Conservation (phyloP, 2,888 invertebrate genomes). For the Clanis bilineata region DNA sequence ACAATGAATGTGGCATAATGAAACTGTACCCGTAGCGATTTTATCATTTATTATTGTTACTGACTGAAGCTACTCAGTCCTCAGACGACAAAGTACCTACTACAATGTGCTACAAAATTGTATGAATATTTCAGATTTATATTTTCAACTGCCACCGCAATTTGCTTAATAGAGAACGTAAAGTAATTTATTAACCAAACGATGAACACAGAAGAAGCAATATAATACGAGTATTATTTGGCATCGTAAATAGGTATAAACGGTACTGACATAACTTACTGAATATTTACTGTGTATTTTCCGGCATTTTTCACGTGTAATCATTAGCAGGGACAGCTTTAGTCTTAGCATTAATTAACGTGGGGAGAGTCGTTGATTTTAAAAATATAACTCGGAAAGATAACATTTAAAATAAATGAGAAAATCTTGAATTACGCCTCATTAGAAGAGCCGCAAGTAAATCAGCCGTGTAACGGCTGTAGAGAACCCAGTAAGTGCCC, state of each 20-base stretch:
- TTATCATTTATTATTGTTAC: constrained; percentile 55
- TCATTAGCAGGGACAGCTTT: not conserved
- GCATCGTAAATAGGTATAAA: no score
- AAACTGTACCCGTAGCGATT: constrained; percentile 53
- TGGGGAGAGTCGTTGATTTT: not conserved
- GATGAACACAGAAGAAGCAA: not conserved
- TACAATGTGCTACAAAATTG: constrained; percentile 35
- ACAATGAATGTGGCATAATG: constrained; percentile 60
- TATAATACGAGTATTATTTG: not conserved
- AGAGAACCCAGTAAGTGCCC: constrained; percentile 32
- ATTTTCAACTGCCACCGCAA: constrained; percentile 12
- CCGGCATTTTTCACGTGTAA: not conserved
- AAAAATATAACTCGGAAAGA: not conserved
- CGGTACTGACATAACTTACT: no score
- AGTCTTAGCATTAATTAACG: not conserved
- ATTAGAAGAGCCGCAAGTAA: constrained; percentile 41
- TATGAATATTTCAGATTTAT: constrained; percentile 32
- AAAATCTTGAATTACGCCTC: constrained; percentile 37
- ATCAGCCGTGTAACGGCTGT: constrained; percentile 43
- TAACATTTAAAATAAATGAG: constrained; percentile 14
- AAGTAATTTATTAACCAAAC: not conserved
- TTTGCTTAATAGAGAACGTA: not conserved
- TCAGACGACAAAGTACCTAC: constrained; percentile 25
- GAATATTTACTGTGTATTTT: not conserved
- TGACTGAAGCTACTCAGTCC: constrained; percentile 33